Conservation (phyloP, 2,113 vertebrate genomes). For the Melierax canorus region DNA sequence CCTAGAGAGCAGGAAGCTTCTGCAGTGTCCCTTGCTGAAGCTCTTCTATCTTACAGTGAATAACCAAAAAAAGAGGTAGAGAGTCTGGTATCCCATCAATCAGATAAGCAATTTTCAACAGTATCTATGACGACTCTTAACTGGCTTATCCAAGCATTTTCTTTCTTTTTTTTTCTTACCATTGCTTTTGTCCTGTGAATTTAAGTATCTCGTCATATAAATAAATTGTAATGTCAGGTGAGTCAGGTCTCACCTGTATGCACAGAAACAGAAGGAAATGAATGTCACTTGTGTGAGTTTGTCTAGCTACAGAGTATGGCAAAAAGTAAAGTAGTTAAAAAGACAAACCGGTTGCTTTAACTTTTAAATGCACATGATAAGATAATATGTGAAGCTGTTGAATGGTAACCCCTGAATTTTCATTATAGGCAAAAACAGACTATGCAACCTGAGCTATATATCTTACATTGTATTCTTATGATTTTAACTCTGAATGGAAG, state of each 20-base stretch:
- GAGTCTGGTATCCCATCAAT: background rate
- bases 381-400: background rate
- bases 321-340: background rate
- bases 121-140: background rate
- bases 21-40: background rate
- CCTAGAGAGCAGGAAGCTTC: background rate
- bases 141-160: background rate
- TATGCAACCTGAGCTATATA: background rate
- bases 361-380: background rate
- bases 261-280: background rate
- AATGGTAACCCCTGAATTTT: background rate
- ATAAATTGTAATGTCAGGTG: background rate
- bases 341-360: background rate
- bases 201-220: background rate
- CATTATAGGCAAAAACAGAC: background rate
- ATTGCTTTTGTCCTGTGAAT: background rate
- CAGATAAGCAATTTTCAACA: background rate
- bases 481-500: background rate
- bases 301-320: background rate
- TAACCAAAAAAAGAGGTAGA: background rate
- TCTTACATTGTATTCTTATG: background rate
- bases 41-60: background rate
- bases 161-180: background rate
- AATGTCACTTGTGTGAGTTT: background rate
- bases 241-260: background rate